Conservation (phyloP, 2,888 invertebrate genomes). For the Pelosia muscerda region DNA sequence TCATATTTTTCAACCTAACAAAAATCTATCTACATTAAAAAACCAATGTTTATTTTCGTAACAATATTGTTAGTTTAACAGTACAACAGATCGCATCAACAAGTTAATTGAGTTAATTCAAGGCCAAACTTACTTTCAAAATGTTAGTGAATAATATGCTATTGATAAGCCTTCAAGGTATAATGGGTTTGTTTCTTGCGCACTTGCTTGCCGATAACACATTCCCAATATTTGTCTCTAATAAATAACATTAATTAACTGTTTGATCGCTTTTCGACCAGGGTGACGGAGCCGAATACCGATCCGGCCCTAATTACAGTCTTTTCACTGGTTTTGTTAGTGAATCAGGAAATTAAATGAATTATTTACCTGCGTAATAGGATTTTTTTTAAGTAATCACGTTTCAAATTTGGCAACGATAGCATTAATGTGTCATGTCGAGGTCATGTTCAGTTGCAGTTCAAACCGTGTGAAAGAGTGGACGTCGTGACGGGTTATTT, state of each 20-base stretch:
- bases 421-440: too few species aligned
- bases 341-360: too few species aligned
- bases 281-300: too few species aligned
- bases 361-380: too few species aligned
- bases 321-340: too few species aligned
- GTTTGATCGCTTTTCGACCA: neutral
- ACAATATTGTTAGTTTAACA: neutral
- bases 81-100: slow-evolving; percentile 45
- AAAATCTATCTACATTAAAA: neutral
- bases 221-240: slow-evolving; percentile 51
- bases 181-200: slow-evolving; percentile 46
- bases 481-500: too few species aligned
- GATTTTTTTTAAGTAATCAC: too few species aligned
- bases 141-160: slow-evolving; percentile 70
- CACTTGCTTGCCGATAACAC: slow-evolving; percentile 58
- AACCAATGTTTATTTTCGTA: neutral
- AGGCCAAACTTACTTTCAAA: slow-evolving; percentile 64
- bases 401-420: too few species aligned
- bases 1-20: neutral
- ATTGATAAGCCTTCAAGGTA: slow-evolving; percentile 75
- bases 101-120: slow-evolving; percentile 67
- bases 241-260: slow-evolving; percentile 12
- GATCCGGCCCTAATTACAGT: too few species aligned
- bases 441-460: too few species aligned
- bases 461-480: too few species aligned